Conservation (phyloP, 2,113 vertebrate species). For the Acanthisitta chloris region DNA sequence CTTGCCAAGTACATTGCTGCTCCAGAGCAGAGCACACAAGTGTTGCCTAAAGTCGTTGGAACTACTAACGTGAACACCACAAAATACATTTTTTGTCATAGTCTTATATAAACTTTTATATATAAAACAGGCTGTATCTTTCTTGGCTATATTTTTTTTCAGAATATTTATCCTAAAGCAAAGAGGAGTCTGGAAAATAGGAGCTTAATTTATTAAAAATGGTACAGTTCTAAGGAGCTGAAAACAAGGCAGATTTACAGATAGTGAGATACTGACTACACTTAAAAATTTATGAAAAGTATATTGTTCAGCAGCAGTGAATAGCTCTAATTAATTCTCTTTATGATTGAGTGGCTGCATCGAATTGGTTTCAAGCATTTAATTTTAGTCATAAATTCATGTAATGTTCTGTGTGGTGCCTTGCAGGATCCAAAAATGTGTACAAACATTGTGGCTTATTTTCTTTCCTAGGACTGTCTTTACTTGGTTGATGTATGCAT, state of each 20-base stretch:
- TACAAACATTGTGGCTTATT: neutral
- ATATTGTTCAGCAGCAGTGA: neutral
- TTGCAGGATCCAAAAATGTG: neutral
- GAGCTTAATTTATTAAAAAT: neutral
- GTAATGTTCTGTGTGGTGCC: neutral
- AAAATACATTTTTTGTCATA: neutral
- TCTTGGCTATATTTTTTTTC: neutral
- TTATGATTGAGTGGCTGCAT: neutral
- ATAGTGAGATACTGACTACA: neutral
- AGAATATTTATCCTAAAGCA: neutral
- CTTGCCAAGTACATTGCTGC: neutral
- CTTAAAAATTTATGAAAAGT: neutral
- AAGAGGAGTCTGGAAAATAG: neutral
- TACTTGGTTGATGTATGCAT: neutral
- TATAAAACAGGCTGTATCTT: neutral
- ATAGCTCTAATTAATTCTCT: neutral
- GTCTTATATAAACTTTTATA: neutral
- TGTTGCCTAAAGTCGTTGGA: neutral
- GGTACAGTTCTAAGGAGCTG: neutral
- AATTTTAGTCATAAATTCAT: neutral
- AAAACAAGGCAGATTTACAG: neutral
- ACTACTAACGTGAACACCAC: fast-evolving
- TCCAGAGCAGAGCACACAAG: neutral
- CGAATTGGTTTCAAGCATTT: neutral
- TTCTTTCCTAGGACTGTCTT: neutral